Percentiles rank a stretch among this genome's conserved stretches.
Evolutionary conservation across 2,888 invertebrate genomes (phyloP).

Genomic region (Dynastes tityus): DNA sequence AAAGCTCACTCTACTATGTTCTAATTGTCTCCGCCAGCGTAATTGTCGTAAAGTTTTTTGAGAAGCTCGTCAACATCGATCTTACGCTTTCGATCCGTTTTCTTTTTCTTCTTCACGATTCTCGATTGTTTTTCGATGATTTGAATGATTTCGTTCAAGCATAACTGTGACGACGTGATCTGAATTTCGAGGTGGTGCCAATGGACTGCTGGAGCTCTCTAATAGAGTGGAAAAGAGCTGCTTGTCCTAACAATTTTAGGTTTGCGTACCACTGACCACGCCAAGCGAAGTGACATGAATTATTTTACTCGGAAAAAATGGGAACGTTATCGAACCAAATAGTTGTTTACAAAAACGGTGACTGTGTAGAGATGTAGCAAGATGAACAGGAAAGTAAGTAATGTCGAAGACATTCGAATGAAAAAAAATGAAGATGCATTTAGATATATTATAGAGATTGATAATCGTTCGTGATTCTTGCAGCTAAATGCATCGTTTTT

Average conservation of each 20-base stretch:
- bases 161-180: constrained; percentile 30
- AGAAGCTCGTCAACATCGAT: neutral
- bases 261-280: constrained; percentile 8
- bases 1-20: neutral
- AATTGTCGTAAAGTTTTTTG: constrained; percentile 24
- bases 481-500: too few species aligned
- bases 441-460: too few species aligned
- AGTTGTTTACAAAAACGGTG: neutral
- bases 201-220: neutral
- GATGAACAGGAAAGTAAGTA: neutral
- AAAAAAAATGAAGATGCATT: too few species aligned
- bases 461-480: too few species aligned
- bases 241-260: constrained; percentile 9
- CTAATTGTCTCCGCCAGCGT: constrained; percentile 13
- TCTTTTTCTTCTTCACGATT: constrained; percentile 8
- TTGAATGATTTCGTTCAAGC: constrained; percentile 30
- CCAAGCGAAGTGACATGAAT: constrained; percentile 2
- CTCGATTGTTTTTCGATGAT: constrained; percentile 29
- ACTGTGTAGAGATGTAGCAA: neutral
- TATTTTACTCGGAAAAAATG: constrained; percentile 20
- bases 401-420: too few species aligned
- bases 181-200: constrained; percentile 21
- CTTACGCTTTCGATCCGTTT: constrained; percentile 6
- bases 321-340: constrained; percentile 22
- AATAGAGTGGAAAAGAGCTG: constrained; percentile 11